phyloP scores from a whole-genome alignment of 2,888 invertebrate genomes.

The Limnephilus lunatus region DNA sequence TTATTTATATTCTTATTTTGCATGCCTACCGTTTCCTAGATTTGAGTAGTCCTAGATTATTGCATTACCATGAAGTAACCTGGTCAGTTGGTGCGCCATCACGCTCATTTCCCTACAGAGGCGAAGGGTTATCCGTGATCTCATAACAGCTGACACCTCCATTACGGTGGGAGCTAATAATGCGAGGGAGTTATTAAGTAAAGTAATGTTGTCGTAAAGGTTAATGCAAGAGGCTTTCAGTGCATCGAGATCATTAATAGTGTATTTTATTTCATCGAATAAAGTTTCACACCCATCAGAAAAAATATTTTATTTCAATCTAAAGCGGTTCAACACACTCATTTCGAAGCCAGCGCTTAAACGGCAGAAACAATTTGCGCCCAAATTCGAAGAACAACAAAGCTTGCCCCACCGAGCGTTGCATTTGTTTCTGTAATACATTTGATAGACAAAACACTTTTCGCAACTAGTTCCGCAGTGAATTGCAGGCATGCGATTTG shows the following conservation, averaged over 20 bases:
- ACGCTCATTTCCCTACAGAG: background rate
- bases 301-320: background rate
- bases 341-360: slow-evolving; percentile 21
- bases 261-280: background rate
- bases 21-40: background rate
- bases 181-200: background rate
- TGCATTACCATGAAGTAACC: background rate
- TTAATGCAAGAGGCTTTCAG: background rate
- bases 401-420: background rate
- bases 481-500: slow-evolving; percentile 23
- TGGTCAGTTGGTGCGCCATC: background rate
- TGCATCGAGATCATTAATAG: background rate
- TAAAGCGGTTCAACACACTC: slow-evolving; percentile 33
- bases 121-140: background rate
- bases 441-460: slow-evolving; percentile 47
- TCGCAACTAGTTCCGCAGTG: slow-evolving; percentile 17
- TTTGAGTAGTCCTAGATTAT: background rate
- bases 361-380: slow-evolving; percentile 56
- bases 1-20: background rate
- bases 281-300: background rate
- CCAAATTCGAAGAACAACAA: slow-evolving; percentile 59
- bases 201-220: too few relatives aligned
- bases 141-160: background rate
- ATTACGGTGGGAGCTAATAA: background rate
- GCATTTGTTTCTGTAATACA: slow-evolving; percentile 50